Evolutionary conservation across 2,888 invertebrate genomes (phyloP), one percentile per base, ranked within the genome.

Genomic region (Campaea margaritaria): DNA sequence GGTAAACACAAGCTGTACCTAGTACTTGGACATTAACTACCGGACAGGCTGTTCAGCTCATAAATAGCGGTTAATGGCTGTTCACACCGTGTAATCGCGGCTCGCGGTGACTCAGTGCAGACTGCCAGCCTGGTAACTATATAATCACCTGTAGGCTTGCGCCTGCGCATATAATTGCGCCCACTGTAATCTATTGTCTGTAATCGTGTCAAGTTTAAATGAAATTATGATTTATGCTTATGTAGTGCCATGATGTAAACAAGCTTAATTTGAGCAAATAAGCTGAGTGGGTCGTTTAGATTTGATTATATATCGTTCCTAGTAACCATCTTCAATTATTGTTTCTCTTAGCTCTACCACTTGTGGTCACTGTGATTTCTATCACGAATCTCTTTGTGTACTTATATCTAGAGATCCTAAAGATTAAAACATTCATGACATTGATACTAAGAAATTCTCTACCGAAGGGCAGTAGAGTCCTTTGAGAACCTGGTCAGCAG

Each of bases 201-300:
- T 56, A 76, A 65, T 52, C 60, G 68, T 73, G 75, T 75, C 76
- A 75, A 76, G 75, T 71, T 67, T 70, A 63, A 62, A 62, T 51
- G 47, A 41, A 58, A 51, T 54, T 34, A 51, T 58, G 36, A 44
- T 58, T 46, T 28, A 38, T 60, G 36, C 27, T 50, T 41, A 54
- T 13, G 16, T 46, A 39, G n/a, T 54, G 15, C 11, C 28, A 46
- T 58, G 39, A 39, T 45, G 15, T 1, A 21, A 21, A 21, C 21
- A 21, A 21, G 21, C 21, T 3, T 5, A 21, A 21, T 5, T 21
- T 21, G 21, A 5, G 21, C 21, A 21, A 21, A 3, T 21, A 1
- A 31, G 31, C 31, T 31, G 31, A 10, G 5, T 31, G 31, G 7
- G 10, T 9, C 31, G 31, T 31, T 31, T 31, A 3, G 31, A 31